phyloP scores from a whole-genome alignment of 2,888 invertebrate species.

The Macrosiphum euphorbiae region DNA sequence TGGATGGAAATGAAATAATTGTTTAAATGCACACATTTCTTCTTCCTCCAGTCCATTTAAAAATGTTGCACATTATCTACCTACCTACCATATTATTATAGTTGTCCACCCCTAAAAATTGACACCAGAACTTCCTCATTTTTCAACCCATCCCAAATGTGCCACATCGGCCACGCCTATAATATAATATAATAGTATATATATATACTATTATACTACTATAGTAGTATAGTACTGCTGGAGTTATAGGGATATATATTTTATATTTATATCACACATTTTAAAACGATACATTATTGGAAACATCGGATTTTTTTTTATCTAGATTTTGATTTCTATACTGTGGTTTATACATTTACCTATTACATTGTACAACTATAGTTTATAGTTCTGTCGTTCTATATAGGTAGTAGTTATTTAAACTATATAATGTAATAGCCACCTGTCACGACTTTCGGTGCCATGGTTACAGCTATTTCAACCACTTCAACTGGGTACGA shows the following conservation, averaged over 20 bases:
- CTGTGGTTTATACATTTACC: no score
- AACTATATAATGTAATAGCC: not conserved
- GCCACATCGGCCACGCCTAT: not conserved
- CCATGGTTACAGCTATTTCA: slow-evolving; percentile 3
- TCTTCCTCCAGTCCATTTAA: not conserved
- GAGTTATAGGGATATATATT: no score
- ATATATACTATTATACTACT: no score
- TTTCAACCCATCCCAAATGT: not conserved
- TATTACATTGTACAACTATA: no score
- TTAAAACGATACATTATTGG: no score
- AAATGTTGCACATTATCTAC: not conserved
- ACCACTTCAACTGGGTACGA: not conserved
- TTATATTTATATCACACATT: no score
- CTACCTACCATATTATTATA: not conserved
- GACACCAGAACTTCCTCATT: not conserved
- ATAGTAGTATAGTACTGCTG: accelerated
- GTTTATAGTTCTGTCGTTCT: not conserved
- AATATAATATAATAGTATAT: not conserved
- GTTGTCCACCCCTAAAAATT: not conserved
- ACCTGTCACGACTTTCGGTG: not conserved
- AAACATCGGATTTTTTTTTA: no score
- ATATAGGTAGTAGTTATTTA: not conserved
- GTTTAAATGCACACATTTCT: not conserved
- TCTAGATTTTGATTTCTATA: no score
- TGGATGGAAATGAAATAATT: not conserved